Evolutionary conservation across 2,888 invertebrate species (phyloP).

Genomic region (Cremastinae sp.): DNA sequence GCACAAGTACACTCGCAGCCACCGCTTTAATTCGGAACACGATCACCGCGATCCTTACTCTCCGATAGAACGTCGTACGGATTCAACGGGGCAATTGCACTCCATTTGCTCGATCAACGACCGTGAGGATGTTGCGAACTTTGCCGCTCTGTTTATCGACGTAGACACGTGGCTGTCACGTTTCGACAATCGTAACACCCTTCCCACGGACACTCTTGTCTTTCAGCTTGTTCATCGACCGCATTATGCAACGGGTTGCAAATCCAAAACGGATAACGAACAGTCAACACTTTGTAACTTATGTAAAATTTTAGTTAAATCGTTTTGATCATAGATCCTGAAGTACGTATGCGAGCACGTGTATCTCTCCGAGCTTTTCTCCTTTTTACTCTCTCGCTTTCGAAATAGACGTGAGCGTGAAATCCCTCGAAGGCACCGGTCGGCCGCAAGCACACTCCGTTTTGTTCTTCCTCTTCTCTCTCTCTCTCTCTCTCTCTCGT

Average conservation of each 20-base stretch:
- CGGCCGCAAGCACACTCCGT: conserved; percentile 37
- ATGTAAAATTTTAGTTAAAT: no score
- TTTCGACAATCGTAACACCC: conserved; percentile 57
- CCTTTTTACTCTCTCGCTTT: conserved; percentile 29
- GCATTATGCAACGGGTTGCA: conserved; percentile 7
- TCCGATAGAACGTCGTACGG: neutral
- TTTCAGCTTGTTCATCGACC: conserved; percentile 39
- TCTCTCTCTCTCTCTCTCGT: conserved; percentile 26
- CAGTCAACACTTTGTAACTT: no score
- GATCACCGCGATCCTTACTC: neutral
- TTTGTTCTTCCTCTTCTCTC: conserved; percentile 8
- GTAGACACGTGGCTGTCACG: conserved; percentile 74
- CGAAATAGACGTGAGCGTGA: conserved; percentile 45
- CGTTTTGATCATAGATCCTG: no score
- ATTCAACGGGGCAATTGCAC: neutral
- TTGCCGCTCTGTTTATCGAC: conserved; percentile 32
- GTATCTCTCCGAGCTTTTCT: no score
- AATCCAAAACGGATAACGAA: neutral
- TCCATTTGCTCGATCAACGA: no score
- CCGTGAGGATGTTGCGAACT: no score
- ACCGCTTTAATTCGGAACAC: neutral
- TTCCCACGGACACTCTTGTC: conserved; percentile 37
- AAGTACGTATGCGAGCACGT: neutral
- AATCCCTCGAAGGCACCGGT: conserved; percentile 47
- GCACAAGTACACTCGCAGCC: no score